Conservation (phyloP, 1,140 invertebrate genomes). For the Euura lappo region DNA sequence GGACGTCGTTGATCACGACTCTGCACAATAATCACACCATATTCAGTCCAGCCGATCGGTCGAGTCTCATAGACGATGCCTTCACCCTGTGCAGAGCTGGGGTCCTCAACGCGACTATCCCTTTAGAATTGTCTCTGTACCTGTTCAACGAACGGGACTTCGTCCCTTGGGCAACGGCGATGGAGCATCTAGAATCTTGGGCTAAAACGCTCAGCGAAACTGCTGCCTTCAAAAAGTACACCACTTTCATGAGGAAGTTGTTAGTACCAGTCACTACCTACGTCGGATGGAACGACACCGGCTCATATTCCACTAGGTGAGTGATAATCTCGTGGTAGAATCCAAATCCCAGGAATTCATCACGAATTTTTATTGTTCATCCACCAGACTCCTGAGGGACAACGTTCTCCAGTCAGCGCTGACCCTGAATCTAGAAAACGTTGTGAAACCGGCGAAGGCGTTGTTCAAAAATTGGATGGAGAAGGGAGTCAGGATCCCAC, state of each 20-base stretch:
- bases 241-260: conserved; percentile 67
- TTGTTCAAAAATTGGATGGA: conserved; percentile 73
- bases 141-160: conserved; percentile 75
- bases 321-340: conserved; percentile 24
- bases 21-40: conserved; percentile 72
- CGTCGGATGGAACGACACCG: conserved; percentile 72
- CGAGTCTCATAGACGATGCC: conserved; percentile 78
- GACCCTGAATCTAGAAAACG: conserved; percentile 66
- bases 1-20: conserved; percentile 74
- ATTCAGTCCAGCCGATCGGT: conserved; percentile 75
- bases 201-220: conserved; percentile 71
- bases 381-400: conserved; percentile 63
- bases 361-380: background rate
- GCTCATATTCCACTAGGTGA: conserved; percentile 72
- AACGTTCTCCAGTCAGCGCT: conserved; percentile 68
- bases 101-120: conserved; percentile 70
- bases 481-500: conserved; percentile 64
- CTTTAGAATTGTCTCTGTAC: conserved; percentile 73
- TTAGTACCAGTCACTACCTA: conserved; percentile 66
- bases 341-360: conserved; percentile 24
- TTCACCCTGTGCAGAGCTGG: conserved; percentile 79
- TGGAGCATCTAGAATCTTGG: conserved; percentile 73
- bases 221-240: conserved; percentile 68
- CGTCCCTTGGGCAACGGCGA: conserved; percentile 76
- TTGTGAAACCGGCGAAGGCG: conserved; percentile 67